A percentile compares a stretch with the other conserved stretches of the same genome.
These are phyloP conservation scores for Hyperopisus bebe DNA, from an alignment of 2,113 vertebrate species.

Conservation along the genomic window DNA sequence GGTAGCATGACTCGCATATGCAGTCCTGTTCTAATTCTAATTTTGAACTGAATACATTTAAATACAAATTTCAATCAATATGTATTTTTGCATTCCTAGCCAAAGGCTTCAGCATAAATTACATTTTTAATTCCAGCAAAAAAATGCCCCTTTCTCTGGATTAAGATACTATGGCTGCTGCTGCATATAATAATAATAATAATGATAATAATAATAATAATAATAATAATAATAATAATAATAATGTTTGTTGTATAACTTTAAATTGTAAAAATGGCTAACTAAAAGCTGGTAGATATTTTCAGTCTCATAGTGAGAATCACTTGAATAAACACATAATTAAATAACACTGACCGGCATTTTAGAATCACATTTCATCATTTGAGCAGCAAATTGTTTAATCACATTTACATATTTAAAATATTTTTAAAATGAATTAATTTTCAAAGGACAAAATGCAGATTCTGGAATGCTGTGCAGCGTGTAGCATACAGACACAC, in stretches of 20 bases:
- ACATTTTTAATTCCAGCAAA: neutral
- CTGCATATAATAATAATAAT: neutral
- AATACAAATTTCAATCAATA: constrained; percentile 4
- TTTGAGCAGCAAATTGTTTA: neutral
- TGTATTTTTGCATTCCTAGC: constrained; percentile 3
- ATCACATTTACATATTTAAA: constrained; percentile 4
- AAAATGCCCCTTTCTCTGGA: neutral
- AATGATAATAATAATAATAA: neutral
- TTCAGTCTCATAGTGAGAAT: neutral
- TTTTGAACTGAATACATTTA: constrained; percentile 8
- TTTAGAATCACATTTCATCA: neutral
- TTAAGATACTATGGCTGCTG: neutral
- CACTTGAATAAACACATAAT: neutral
- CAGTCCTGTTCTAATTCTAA: constrained; percentile 1
- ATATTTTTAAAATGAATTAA: neutral
- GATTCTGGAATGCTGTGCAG: neutral
- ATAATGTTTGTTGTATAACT: neutral
- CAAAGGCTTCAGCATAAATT: constrained; percentile 1
- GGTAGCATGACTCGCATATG: neutral
- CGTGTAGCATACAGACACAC: neutral
- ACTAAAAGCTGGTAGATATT: neutral
- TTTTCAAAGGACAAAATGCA: neutral
- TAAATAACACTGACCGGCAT: neutral
- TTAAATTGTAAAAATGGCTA: neutral
- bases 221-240: neutral